Conservation (phyloP, 1,140 invertebrate species). For the Pseudobourletiella spinata region DNA sequence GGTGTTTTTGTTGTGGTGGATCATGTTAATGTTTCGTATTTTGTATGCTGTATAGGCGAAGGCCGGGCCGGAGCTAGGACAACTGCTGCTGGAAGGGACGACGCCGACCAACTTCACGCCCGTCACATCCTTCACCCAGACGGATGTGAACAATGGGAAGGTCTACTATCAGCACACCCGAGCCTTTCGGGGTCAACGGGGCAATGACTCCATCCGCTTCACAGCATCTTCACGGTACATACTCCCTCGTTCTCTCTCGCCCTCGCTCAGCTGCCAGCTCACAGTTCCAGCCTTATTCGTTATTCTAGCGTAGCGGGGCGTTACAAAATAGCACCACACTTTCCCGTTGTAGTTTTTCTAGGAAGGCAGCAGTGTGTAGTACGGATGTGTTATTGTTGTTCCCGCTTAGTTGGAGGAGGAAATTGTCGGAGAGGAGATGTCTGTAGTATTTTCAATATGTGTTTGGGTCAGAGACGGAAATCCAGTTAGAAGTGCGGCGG, state of each 20-base stretch:
- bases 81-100: conserved; percentile 29
- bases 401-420: too few relatives aligned
- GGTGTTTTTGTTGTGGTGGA: too few relatives aligned
- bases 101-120: conserved; percentile 28
- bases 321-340: too few relatives aligned
- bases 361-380: too few relatives aligned
- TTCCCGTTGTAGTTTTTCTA: too few relatives aligned
- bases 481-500: not conserved
- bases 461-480: too few relatives aligned
- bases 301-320: too few relatives aligned
- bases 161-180: conserved; percentile 34
- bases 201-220: conserved; percentile 25
- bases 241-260: not conserved
- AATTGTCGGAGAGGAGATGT: too few relatives aligned
- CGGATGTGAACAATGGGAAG: conserved; percentile 36
- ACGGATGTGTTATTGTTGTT: too few relatives aligned
- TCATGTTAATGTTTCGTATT: too few relatives aligned
- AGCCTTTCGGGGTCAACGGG: conserved; percentile 21
- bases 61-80: conserved; percentile 26
- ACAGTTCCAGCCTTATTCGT: too few relatives aligned
- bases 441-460: too few relatives aligned
- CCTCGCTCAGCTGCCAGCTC: not conserved
- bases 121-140: conserved; percentile 27
- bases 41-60: conserved; percentile 12
- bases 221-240: conserved; percentile 28